These are phyloP conservation scores for Isaurus tuberculatus DNA, from an alignment of 92 coral and sea anemone genomes.

Conservation along the genomic window DNA sequence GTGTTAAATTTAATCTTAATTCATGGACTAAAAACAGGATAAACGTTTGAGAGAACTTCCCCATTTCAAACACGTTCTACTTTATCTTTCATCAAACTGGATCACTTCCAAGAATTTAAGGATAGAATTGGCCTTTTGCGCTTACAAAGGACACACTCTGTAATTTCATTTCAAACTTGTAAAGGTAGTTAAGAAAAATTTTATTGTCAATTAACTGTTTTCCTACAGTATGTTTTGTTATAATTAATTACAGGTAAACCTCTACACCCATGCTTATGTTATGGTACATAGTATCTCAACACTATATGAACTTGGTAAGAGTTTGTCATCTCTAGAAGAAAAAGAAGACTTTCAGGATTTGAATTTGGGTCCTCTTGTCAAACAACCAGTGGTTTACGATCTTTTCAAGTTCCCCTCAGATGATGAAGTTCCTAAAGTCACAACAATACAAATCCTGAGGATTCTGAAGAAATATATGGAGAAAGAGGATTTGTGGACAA, in stretches of 20 bases:
- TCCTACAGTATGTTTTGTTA: neutral
- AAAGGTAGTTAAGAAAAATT: no score
- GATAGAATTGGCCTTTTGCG: no score
- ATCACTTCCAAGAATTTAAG: no score
- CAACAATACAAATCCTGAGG: constrained; percentile 83
- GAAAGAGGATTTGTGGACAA: constrained; percentile 70
- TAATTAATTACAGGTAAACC: constrained; percentile 69
- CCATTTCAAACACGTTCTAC: no score
- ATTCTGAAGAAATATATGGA: constrained; percentile 75
- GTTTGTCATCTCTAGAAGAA: constrained; percentile 70
- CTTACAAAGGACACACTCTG: no score
- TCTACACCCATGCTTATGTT: constrained; percentile 84
- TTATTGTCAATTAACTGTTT: no score
- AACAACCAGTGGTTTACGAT: constrained; percentile 84
- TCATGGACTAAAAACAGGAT: no score
- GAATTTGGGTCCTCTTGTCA: constrained; percentile 80
- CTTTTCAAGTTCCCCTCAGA: constrained; percentile 82
- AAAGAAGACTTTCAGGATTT: constrained; percentile 80
- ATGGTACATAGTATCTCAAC: constrained; percentile 86
- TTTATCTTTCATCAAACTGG: no score
- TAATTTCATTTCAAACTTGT: no score
- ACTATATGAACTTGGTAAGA: constrained; percentile 73
- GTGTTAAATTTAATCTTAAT: no score
- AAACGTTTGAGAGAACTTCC: no score
- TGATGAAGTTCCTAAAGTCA: constrained; percentile 66